Base-by-base conservation (phyloP, 2,888 invertebrate species). In the Phyllotreta cruciferae region DNA sequence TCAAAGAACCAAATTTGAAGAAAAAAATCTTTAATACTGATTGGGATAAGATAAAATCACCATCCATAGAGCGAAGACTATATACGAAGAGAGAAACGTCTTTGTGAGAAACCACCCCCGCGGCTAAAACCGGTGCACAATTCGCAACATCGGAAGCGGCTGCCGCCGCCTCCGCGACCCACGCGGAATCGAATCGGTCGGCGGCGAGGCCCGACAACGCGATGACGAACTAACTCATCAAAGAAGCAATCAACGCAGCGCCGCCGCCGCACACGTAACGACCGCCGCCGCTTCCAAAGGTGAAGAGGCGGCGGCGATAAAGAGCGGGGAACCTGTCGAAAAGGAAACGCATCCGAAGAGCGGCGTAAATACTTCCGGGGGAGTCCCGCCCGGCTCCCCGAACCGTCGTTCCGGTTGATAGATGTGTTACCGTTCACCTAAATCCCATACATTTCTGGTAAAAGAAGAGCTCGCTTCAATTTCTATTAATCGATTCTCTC, bases 191-290 rank as follows among this genome's bases (percentile, higher is more conserved):
- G 49, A 57, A 57, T 47, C 35, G 11, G 10, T 24, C n/a, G 47
- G 7, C 3, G 6, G 47, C 13, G 37, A 37, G n/a, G 13, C 7
- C 6, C 38, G 60, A 54, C 35, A 60, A 53, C 61, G 63, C 56
- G 57, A 63, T 57, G 62, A 63, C 38, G 52, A 52, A 52, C 38
- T 52, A 75, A 75, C 73, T 73, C 75, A 74, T 74, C 75, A 74
- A 72, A 71, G 69, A 75, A 74, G 75, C 73, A 75, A 75, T 75
- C 75, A 75, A 75, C 75, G 72, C 73, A 71, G 71, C 74, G 64
- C 58, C 71, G 68, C 39, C 36, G 49, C 36, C 34, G 34, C 24
- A 6, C n/a, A 24, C 47, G 47, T 11, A 13, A 35, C 49, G 13
- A 34, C 35, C 13, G 38, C 24, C 24, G 24, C 4, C 71, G 73